A percentile compares a stretch with the other conserved stretches of the same genome.
phyloP scores from a whole-genome alignment of 2,797 vertebrate genomes.

The Choloepus didactylus region DNA sequence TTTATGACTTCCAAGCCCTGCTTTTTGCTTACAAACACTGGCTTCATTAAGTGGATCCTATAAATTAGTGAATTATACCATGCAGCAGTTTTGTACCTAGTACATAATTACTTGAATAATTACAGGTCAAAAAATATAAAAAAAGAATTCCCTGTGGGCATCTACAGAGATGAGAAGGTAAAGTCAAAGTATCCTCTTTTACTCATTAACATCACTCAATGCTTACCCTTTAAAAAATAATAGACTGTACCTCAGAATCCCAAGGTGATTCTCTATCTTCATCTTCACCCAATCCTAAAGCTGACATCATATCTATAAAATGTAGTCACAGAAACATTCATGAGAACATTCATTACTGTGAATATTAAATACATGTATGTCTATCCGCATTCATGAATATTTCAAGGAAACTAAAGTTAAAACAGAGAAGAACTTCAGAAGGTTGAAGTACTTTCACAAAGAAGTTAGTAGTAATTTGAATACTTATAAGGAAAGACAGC shows the following conservation, averaged over 20 bases:
- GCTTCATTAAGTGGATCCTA: neutral
- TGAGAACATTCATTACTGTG: neutral
- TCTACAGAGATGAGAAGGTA: slow-evolving; percentile 14
- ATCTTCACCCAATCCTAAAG: slow-evolving; percentile 90
- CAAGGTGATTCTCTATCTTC: slow-evolving; percentile 90
- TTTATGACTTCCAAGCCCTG: neutral
- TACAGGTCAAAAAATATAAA: slow-evolving; percentile 30
- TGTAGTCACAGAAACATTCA: slow-evolving; percentile 2
- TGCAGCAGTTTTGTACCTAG: neutral
- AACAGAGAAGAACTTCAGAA: neutral
- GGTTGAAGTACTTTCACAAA: neutral
- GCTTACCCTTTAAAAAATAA: slow-evolving; percentile 28
- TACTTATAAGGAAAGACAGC: neutral
- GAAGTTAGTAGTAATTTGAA: neutral
- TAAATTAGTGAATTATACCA: neutral
- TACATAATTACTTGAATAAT: neutral
- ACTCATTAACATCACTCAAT: slow-evolving; percentile 21
- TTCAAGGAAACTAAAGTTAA: slow-evolving; percentile 42
- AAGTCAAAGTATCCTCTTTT: neutral
- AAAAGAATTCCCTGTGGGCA: neutral
- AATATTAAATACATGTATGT: slow-evolving; percentile 12
- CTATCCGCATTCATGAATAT: slow-evolving; percentile 11
- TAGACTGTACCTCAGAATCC: slow-evolving; percentile 93
- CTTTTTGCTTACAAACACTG: neutral
- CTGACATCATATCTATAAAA: slow-evolving; percentile 90